phyloP scores from a whole-genome alignment of 2,888 invertebrate genomes.

The Crepidodera aurea region DNA sequence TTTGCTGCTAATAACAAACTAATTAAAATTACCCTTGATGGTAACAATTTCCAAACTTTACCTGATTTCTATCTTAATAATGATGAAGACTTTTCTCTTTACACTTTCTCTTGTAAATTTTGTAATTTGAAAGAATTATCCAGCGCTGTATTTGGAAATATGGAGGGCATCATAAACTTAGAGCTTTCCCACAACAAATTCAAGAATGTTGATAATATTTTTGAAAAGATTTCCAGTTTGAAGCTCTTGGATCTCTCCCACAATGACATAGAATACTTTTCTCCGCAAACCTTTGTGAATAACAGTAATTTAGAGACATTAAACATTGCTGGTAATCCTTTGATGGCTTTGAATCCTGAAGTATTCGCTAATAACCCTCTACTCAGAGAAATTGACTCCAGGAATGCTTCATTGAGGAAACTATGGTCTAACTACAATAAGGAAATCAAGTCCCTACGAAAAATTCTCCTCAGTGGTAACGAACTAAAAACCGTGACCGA shows the following conservation, averaged over 20 bases:
- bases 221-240: conserved; percentile 67
- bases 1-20: conserved; percentile 75
- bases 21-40: conserved; percentile 74
- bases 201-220: conserved; percentile 67
- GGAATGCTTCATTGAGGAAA: conserved; percentile 72
- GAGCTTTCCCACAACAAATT: conserved; percentile 71
- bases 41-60: conserved; percentile 73
- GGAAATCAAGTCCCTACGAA: conserved; percentile 54
- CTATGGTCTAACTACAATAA: conserved; percentile 66
- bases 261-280: conserved; percentile 71
- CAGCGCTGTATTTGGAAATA: conserved; percentile 73
- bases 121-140: conserved; percentile 71
- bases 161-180: conserved; percentile 70
- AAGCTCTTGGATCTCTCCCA: conserved; percentile 76
- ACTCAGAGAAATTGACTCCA: conserved; percentile 74
- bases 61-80: conserved; percentile 66
- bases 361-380: conserved; percentile 71
- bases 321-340: conserved; percentile 76
- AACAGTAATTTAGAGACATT: conserved; percentile 72
- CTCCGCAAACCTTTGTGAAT: conserved; percentile 70
- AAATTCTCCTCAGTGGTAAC: conserved; percentile 68
- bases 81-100: conserved; percentile 39
- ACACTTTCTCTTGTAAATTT: conserved; percentile 73
- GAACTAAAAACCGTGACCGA: conserved; percentile 66
- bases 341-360: conserved; percentile 70